Base-by-base conservation (phyloP, 2,888 invertebrate genomes). In the Diabrotica balteata region DNA sequence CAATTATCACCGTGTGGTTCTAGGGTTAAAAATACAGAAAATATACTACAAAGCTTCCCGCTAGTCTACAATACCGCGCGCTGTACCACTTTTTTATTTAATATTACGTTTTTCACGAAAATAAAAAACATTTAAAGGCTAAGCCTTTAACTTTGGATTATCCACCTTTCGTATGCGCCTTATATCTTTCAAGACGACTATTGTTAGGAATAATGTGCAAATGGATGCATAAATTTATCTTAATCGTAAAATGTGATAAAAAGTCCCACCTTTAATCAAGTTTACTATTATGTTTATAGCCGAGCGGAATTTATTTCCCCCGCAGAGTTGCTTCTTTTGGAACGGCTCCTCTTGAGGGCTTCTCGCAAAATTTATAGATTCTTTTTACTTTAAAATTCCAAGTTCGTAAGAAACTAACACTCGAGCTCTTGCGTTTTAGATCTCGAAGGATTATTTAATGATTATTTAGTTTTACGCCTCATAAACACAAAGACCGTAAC, bases 271-370 rank as follows among this genome's bases (percentile, higher is more conserved):
- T 63, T 63, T 63, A 69, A 59, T 66, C 63, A 59, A 69, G 63
- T 62, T 63, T 65, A 66, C 62, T 61, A 51, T 63, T 59, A 55
- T 66, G 66, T 69, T 69, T 66, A 69, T 66, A 46, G 61, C 63
- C 51, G 8, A 59, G 45, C 62, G 45, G 42, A 63, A 69, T 69
- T 67, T 67, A 62, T 67, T 51, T 67, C 53, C 8, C 49, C 55
- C 52, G 43, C 52, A 51, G 42, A 61, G 53, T 61, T 53, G 61
- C 44, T 44, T 52, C 53, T 53, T 54, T 61, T 53, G 46, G 53
- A 53, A 66, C 50, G 47, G 65, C 49, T 32, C 49, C 60, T 59
- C 60, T n/a, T n/a, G 60, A 32, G 50, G 54, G 55, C 43, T 10
- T 54, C 52, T 65, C 49, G 17, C 7, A 8, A 50, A 60, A 59